These are phyloP conservation scores for Nasonia vitripennis DNA, from an alignment of 1,140 invertebrate species.

Conservation along the genomic window DNA sequence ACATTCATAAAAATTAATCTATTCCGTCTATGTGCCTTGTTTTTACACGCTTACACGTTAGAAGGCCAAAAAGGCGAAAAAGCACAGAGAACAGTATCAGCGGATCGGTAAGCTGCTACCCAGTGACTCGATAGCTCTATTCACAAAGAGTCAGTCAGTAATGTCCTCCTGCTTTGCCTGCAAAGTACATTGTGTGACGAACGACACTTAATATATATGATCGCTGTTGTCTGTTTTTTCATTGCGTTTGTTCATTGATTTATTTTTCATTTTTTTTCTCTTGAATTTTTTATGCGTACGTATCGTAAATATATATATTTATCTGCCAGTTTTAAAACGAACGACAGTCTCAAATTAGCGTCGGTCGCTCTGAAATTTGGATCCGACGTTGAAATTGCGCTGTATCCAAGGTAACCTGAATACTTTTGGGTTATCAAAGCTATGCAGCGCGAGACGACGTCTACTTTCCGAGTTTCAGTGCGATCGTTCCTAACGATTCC, in stretches of 20 bases:
- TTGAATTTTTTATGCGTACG: slow-evolving; percentile 12
- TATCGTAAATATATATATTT: slow-evolving; percentile 50
- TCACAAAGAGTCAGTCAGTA: slow-evolving; percentile 55
- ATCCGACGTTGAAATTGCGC: background rate
- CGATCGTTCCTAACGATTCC: slow-evolving; percentile 12
- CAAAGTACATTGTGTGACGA: slow-evolving; percentile 50
- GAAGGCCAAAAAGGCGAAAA: slow-evolving; percentile 81
- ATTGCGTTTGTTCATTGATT: background rate
- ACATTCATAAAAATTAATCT: slow-evolving; percentile 34
- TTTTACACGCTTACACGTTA: slow-evolving; percentile 75
- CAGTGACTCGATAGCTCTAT: slow-evolving; percentile 62
- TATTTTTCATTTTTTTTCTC: slow-evolving; percentile 3
- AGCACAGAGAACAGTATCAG: slow-evolving; percentile 86
- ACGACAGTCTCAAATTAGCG: slow-evolving; percentile 1
- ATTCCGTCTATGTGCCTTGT: slow-evolving; percentile 49
- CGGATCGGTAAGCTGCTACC: slow-evolving; percentile 85
- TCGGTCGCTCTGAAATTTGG: background rate
- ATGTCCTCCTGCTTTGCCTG: slow-evolving; percentile 53
- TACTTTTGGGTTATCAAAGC: too few relatives aligned
- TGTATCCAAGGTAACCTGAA: too few relatives aligned
- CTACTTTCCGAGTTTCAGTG: background rate
- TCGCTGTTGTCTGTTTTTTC: slow-evolving; percentile 16
- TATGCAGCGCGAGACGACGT: too few relatives aligned
- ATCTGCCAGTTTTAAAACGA: background rate
- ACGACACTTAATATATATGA: slow-evolving; percentile 34